Base-by-base conservation (phyloP, 2,797 vertebrate genomes). In the Melanogrammus aeglefinus region DNA sequence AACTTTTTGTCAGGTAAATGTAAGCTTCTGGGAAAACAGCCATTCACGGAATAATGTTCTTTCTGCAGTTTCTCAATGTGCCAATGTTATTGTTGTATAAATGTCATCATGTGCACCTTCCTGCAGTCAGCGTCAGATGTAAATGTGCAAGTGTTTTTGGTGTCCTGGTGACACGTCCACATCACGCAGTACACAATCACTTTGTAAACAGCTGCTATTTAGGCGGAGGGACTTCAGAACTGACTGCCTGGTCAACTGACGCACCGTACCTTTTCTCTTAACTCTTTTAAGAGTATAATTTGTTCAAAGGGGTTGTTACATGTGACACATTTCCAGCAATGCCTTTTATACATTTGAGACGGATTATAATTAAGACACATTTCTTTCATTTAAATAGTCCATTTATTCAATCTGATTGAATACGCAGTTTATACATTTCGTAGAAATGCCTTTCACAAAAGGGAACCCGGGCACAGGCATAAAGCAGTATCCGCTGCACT, bases 1-100 rank as follows among this genome's bases (percentile, higher is more conserved):
- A 7, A 27, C 69, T 35, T 9, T 76, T 76, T 51, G 51, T 76
- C 75, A 66, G 75, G 31, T 9, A 33, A 72, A 72, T 31, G 27
- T 39, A 66, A 12, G 38, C 41, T 76, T 76, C 14, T 4, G 21
- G 16, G 10, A 36, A 63, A 76, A 51, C 47, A 6, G 16, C 16
- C 16, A 51, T 18, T 14, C 44, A 5, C 47, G 6, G 16, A 18
- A 51, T 18, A 6, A 51, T 51, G 57, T 63, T 7, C 57, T 63
- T n/a, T n/a, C 18, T 63, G 1, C 57, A 51, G 16, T 13, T 44
- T 44, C 41, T 44, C 14, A 44, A 13, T 13, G 18, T 3, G 47
- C 47, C 18, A 21, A 51, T 21, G 47, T 51, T 6, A 51, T 51
- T 51, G 12, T 18, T 51, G 47, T 21, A 6, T 21, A 21, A 3